A percentile compares a stretch with the other conserved stretches of the same genome.
These are phyloP conservation scores for Neodiprion fabricii DNA, from an alignment of 1,140 invertebrate species.

Conservation along the genomic window DNA sequence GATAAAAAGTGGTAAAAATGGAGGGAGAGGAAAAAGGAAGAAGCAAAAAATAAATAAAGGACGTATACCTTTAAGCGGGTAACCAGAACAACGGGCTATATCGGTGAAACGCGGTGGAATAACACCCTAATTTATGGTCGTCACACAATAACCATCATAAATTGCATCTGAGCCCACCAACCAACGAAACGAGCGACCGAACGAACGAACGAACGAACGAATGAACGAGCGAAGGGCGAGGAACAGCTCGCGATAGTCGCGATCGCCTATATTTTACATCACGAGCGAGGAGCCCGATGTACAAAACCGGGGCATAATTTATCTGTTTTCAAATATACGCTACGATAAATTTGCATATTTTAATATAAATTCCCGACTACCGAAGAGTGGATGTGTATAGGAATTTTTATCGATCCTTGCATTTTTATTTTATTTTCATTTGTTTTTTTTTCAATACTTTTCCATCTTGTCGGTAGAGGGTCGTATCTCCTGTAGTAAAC, in stretches of 20 bases:
- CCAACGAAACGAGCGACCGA: constrained; percentile 32
- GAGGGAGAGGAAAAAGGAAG: neutral
- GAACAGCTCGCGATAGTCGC: constrained; percentile 10
- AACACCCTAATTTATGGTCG: constrained; percentile 42
- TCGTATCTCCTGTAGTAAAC: no score
- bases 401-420: neutral
- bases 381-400: neutral
- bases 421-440: neutral
- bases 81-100: neutral
- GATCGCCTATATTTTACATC: neutral
- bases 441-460: neutral
- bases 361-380: constrained; percentile 38
- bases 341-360: constrained; percentile 38
- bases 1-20: neutral
- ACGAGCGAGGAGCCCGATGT: constrained; percentile 9
- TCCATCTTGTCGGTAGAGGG: no score
- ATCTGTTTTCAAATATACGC: constrained; percentile 34
- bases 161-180: constrained; percentile 34
- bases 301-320: constrained; percentile 31
- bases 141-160: constrained; percentile 44
- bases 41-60: neutral
- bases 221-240: constrained; percentile 16
- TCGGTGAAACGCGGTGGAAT: constrained; percentile 25
- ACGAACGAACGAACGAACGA: constrained; percentile 33
- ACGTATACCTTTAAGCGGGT: neutral